Evolutionary conservation across 1,140 invertebrate genomes (phyloP), one percentile per base, ranked within the genome.

Genomic region (Macrosteles quadrilineatus): DNA sequence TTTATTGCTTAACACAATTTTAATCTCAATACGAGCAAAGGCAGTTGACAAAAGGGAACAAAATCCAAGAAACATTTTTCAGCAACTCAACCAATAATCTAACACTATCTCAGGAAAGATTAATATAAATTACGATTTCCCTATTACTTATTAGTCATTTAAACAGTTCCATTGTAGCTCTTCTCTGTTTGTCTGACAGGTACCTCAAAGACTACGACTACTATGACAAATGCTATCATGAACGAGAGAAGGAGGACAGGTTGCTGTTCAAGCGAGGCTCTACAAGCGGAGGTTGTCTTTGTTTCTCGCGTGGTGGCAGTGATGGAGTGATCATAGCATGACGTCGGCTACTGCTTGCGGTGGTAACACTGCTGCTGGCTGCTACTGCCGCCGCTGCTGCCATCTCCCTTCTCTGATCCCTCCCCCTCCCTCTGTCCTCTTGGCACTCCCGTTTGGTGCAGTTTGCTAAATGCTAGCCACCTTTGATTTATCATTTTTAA

Each of bases 151-250:
- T n/a, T n/a, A n/a, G n/a, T n/a, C n/a, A n/a, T n/a, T n/a, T n/a
- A n/a, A n/a, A n/a, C n/a, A n/a, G n/a, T n/a, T n/a, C n/a, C n/a
- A n/a, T n/a, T n/a, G n/a, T n/a, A n/a, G n/a, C n/a, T n/a, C n/a
- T n/a, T n/a, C n/a, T n/a, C n/a, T n/a, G n/a, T n/a, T 11, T 11
- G 9, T 9, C 9, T 36, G 32, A 36, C 70, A 92, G 91, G 91
- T 97, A 95, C 78, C 84, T 96, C 2, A 97, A 97, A 80, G 94
- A 96, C 76, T 94, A 89, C 77, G 94, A 97, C 78, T 95, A 94
- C 76, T 97, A 96, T 80, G 93, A 96, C 79, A 93, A 94, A 75
- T 95, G 92, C 79, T 79, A 92, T 23, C 87, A 87, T 47, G 94
- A 96, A 78, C 85, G 92, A 29, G 88, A 91, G 72, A 90, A 91